Conservation (phyloP, 2,888 invertebrate species). For the Lottia scabra region DNA sequence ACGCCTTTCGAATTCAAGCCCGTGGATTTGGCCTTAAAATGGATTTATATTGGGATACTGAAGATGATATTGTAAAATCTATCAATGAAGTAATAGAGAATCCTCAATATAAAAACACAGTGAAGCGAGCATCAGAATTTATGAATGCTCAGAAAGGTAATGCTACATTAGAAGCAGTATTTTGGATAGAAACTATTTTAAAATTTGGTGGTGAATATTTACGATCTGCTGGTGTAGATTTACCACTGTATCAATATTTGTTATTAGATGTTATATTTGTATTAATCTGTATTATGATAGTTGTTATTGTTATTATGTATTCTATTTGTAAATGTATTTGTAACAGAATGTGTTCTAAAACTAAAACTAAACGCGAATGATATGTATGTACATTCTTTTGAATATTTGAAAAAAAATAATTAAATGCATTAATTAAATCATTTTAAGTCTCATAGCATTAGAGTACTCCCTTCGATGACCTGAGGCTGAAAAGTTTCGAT, state of each 20-base stretch:
- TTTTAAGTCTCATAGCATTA: too few species aligned
- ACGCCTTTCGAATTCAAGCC: conserved; percentile 30
- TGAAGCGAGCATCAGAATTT: conserved; percentile 33
- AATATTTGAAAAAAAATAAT: too few species aligned
- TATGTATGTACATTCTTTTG: too few species aligned
- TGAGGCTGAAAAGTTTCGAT: too few species aligned
- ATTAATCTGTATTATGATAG: not conserved
- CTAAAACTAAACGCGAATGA: too few species aligned
- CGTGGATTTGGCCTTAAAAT: conserved; percentile 40
- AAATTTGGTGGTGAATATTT: conserved; percentile 46
- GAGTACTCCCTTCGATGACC: too few species aligned
- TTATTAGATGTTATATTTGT: conserved; percentile 40
- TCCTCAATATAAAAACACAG: conserved; percentile 25
- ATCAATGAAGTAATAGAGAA: conserved; percentile 33
- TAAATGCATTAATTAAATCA: too few species aligned
- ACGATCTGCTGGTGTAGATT: conserved; percentile 34
- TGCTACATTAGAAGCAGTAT: conserved; percentile 41
- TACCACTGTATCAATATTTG: conserved; percentile 45
- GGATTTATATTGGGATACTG: conserved; percentile 28
- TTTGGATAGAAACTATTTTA: conserved; percentile 53
- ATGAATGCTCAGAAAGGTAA: conserved; percentile 15
- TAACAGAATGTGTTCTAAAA: too few species aligned
- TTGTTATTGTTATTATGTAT: conserved; percentile 6
- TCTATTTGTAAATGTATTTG: too few species aligned
- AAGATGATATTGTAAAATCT: conserved; percentile 23